phyloP scores from a whole-genome alignment of 2,888 invertebrate genomes.

The Eumerus sabulonum region DNA sequence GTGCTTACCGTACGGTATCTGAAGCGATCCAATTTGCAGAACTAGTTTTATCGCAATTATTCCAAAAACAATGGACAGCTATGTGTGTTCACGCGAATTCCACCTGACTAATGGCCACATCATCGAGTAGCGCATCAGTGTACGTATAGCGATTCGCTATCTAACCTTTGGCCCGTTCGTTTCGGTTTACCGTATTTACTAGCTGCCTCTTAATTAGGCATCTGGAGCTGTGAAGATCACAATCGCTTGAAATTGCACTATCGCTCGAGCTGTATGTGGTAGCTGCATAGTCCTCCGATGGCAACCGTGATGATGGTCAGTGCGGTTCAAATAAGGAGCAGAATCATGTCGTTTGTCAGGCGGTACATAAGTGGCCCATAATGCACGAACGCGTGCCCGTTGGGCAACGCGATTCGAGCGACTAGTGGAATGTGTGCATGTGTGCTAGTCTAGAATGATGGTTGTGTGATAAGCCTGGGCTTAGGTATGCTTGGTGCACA shows the following conservation, averaged over 20 bases:
- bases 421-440: slow-evolving; percentile 44
- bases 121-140: slow-evolving; percentile 6
- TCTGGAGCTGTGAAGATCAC: slow-evolving; percentile 68
- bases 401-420: slow-evolving; percentile 23
- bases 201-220: slow-evolving; percentile 67
- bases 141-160: slow-evolving; percentile 55
- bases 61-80: slow-evolving; percentile 66
- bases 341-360: slow-evolving; percentile 57
- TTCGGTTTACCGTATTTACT: slow-evolving; percentile 61
- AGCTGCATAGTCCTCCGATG: slow-evolving; percentile 21
- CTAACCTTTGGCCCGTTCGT: slow-evolving; percentile 64
- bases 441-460: slow-evolving; percentile 31
- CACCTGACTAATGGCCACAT: slow-evolving; percentile 67
- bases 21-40: slow-evolving; percentile 65
- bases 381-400: slow-evolving; percentile 62
- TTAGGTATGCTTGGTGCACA: slow-evolving; percentile 37
- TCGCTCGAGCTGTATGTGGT: slow-evolving; percentile 28
- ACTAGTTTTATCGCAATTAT: slow-evolving; percentile 69
- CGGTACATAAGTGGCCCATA: slow-evolving; percentile 61
- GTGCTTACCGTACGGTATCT: slow-evolving; percentile 48
- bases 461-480: slow-evolving; percentile 47
- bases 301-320: slow-evolving; percentile 44
- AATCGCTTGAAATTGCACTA: slow-evolving; percentile 63
- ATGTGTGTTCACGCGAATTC: slow-evolving; percentile 56
- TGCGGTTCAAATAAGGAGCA: slow-evolving; percentile 63